Evolutionary conservation across 2,888 invertebrate species (phyloP), one percentile per base, ranked within the genome.

Genomic region (Meta bourneti): DNA sequence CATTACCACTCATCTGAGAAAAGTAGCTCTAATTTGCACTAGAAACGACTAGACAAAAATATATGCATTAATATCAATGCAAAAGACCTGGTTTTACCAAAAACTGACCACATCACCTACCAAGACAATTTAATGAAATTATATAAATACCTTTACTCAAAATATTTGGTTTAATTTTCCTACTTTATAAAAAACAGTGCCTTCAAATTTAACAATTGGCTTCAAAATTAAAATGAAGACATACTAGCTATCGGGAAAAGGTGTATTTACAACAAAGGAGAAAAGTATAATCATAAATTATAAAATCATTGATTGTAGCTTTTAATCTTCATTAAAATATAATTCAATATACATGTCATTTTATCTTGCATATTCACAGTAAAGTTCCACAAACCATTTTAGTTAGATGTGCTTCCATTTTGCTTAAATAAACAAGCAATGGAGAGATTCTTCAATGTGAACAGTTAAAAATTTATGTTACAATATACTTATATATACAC

Each of bases 41-140:
- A 61, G 61, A 61, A 51, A 52, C 77, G 85, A 86, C 85, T 86
- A 86, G 85, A 83, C 72, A 86, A 34, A 48, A 61, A 80, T 69
- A 70, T 78, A 70, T 84, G 75, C 70, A 71, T 34, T 20, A 61
- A 82, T 20, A 52, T 51, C 70, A 70, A 72, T 81, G 70, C 69
- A 81, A 48, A 82, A 72, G 70, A 61, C 74, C 74, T 84, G 84
- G 75, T 61, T 61, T 61, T 16, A 61, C 61, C 61, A 61, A 11
- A 61, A 61, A 61, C 34, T 34, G 34, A 34, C 13, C 9, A 61
- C 16, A 61, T 61, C 61, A 61, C 61, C 13, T 61, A 61, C 61
- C 11, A 61, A 16, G 11, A 11, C 61, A 61, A 61, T 61, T 61
- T 61, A 34, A 16, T 61, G 61, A 34, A 34, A 16, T 61, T 61